phyloP scores from a whole-genome alignment of 2,797 vertebrate species.

The Notoglanidium macrostoma region DNA sequence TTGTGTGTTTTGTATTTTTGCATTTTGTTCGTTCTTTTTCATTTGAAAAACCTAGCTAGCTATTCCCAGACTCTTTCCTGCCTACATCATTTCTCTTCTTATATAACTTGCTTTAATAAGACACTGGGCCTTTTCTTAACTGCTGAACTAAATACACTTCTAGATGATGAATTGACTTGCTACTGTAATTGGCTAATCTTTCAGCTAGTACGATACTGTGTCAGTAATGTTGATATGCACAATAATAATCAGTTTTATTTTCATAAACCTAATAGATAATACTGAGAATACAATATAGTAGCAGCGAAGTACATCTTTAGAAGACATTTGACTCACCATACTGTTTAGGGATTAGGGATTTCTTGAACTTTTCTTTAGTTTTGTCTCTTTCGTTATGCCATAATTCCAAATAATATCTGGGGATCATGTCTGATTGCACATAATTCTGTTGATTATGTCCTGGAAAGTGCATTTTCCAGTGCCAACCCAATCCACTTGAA shows the following conservation, averaged over 20 bases:
- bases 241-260: not conserved
- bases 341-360: not conserved
- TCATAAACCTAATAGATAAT: not conserved
- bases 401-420: not conserved
- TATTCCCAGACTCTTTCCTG: not conserved
- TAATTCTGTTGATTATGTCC: not conserved
- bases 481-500: not conserved
- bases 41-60: not conserved
- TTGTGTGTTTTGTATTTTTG: not conserved
- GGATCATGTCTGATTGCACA: not conserved
- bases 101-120: not conserved
- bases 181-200: not conserved
- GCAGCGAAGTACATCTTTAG: not conserved
- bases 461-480: not conserved
- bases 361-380: not conserved
- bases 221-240: not conserved
- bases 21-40: not conserved
- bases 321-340: not conserved
- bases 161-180: not conserved
- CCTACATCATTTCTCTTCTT: not conserved
- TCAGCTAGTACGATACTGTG: not conserved
- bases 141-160: not conserved
- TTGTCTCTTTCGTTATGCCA: not conserved
- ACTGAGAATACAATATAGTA: not conserved
- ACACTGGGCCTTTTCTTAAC: not conserved